Conservation (phyloP, 1,140 invertebrate species). For the Kradibia gibbosae region DNA sequence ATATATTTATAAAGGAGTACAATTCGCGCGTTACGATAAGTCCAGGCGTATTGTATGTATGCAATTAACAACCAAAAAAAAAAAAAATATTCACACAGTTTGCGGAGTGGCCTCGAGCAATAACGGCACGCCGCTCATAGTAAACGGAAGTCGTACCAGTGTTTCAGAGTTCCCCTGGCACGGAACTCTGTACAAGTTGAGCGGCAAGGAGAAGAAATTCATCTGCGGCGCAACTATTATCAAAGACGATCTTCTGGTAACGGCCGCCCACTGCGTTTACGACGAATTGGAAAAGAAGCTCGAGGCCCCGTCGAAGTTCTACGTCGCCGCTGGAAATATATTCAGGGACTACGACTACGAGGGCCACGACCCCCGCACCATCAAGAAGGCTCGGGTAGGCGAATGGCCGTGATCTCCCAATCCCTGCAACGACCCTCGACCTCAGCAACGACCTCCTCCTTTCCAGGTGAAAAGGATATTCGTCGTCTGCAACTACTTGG, state of each 20-base stretch:
- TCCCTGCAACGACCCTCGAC: no score
- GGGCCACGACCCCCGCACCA: constrained; percentile 53
- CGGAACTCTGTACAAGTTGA: constrained; percentile 61
- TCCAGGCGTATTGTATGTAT: no score
- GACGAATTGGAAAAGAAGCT: constrained; percentile 52
- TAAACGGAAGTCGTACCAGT: constrained; percentile 57
- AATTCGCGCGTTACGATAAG: no score
- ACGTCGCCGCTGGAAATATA: constrained; percentile 63
- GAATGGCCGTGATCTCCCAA: no score
- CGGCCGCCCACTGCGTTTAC: constrained; percentile 69
- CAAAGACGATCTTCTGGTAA: constrained; percentile 61
- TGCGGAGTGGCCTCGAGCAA: constrained; percentile 56
- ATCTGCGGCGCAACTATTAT: constrained; percentile 68
- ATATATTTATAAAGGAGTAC: no score
- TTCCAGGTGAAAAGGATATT: constrained; percentile 65
- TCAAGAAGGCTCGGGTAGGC: constrained; percentile 54
- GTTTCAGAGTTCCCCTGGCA: constrained; percentile 69
- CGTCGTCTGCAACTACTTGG: constrained; percentile 61
- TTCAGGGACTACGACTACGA: constrained; percentile 62
- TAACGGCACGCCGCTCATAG: constrained; percentile 55
- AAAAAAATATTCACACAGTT: constrained; percentile 56
- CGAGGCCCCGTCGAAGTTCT: constrained; percentile 52
- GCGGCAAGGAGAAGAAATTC: constrained; percentile 45
- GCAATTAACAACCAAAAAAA: no score
- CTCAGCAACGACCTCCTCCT: not conserved